Evolutionary conservation across 2,797 vertebrate species (phyloP), one percentile per base, ranked within the genome.

Genomic region (Esox lucius): DNA sequence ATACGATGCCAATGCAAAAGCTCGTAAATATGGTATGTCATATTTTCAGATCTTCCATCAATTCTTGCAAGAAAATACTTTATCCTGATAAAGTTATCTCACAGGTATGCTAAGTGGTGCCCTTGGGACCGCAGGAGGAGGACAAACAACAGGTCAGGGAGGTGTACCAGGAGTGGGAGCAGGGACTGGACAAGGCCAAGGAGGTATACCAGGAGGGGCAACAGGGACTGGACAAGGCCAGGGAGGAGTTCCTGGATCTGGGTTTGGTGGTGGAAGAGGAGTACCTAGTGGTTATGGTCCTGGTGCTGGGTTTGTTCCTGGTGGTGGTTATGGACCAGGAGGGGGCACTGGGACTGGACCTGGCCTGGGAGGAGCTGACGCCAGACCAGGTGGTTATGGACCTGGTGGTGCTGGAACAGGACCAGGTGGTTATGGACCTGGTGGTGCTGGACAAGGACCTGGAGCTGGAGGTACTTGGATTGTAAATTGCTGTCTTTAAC

Each of bases 21-120:
- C 93, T 0, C 88, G 89, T 0, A 94, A 94, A 91, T 94, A 93
- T 83, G 93, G 93, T 77, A 42, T 42, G 5, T 51, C 19, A 9
- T 56, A 9, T 56, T 56, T 26, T 33, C 31, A 68, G 9, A 61
- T 61, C 2, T 61, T 61, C 56, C 11, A 24, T 4, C 61, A 12
- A 61, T 24, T 61, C 56, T 61, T 24, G 22, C 56, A 61, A 61
- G 35, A 61, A 24, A 61, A 24, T 11, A 12, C 22, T 22, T 59
- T 59, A 6, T 61, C 24, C 56, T 61, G 11, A 61, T 66, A 15
- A 31, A 16, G 26, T 35, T 61, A 28, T 19, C 67, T n/a, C 22
- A 22, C 39, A 68, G 67, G 39, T 4, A 48, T 68, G 67, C 67
- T 68, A 9, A 68, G 84, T 64, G 88, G 91, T n/a, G 73, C 81